These are phyloP conservation scores for Opisthograptis luteolata DNA, from an alignment of 2,888 invertebrate species.

Conservation along the genomic window DNA sequence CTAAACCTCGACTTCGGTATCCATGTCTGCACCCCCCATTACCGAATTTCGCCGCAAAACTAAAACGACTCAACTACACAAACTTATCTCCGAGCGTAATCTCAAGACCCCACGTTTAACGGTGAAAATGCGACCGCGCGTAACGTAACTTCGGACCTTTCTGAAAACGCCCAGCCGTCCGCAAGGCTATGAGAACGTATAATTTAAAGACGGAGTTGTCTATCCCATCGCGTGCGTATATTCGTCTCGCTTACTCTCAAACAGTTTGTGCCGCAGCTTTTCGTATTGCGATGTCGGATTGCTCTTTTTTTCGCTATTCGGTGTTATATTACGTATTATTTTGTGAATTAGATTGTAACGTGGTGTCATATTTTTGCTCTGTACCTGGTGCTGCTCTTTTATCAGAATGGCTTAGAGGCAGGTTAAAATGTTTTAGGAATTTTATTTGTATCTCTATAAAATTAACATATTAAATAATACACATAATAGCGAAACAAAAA, in stretches of 20 bases:
- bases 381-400: slow-evolving; percentile 63
- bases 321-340: slow-evolving; percentile 82
- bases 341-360: slow-evolving; percentile 81
- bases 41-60: slow-evolving; percentile 71
- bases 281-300: slow-evolving; percentile 64
- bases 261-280: slow-evolving; percentile 60
- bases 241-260: slow-evolving; percentile 60
- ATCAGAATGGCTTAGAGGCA: slow-evolving; percentile 62
- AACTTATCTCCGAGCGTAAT: slow-evolving; percentile 27
- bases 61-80: slow-evolving; percentile 46
- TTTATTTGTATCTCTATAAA: background rate
- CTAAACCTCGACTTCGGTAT: slow-evolving; percentile 82
- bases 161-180: slow-evolving; percentile 45
- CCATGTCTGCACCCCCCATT: slow-evolving; percentile 84
- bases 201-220: slow-evolving; percentile 81
- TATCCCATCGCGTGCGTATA: slow-evolving; percentile 47
- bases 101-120: background rate
- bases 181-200: slow-evolving; percentile 85
- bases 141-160: slow-evolving; percentile 46
- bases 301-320: slow-evolving; percentile 80
- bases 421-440: slow-evolving; percentile 48
- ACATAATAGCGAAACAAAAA: too few species aligned
- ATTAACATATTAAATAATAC: too few species aligned
- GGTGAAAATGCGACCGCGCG: slow-evolving; percentile 39
- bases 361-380: slow-evolving; percentile 76